Evolutionary conservation across 1,140 invertebrate genomes (phyloP).

Genomic region (Drosophila trapezifrons): DNA sequence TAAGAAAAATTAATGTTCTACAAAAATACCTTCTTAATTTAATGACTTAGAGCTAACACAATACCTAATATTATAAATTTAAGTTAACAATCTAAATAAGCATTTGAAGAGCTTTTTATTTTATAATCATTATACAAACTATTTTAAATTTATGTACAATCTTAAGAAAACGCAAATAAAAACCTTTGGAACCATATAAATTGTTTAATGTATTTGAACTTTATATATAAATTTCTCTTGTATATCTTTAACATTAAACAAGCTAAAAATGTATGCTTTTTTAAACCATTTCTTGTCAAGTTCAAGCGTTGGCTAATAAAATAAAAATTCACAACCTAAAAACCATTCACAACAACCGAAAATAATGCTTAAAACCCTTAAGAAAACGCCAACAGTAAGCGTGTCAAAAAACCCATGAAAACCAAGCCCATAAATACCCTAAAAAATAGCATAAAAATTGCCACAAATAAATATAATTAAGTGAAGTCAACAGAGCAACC

Average conservation of each 20-base stretch:
- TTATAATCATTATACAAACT: no score
- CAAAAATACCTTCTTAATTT: not conserved
- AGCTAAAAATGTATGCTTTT: not conserved
- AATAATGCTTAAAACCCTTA: constrained; percentile 9
- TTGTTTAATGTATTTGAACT: not conserved
- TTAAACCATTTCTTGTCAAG: not conserved
- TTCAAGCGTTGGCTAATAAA: not conserved
- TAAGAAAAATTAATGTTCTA: not conserved
- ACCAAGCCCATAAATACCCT: constrained; percentile 23
- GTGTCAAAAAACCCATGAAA: constrained; percentile 18
- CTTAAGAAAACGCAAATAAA: no score
- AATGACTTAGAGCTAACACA: not conserved
- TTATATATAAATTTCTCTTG: not conserved
- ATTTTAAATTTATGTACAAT: not conserved
- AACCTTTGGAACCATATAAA: no score
- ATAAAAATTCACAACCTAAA: not conserved
- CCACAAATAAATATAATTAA: constrained; percentile 72
- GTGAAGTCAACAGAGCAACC: constrained; percentile 31
- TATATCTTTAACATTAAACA: no score
- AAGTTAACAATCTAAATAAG: no score
- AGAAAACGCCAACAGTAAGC: constrained; percentile 19
- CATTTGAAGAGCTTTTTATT: not conserved
- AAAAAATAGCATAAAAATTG: constrained; percentile 52
- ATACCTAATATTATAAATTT: no score
- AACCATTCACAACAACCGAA: not conserved